Base-by-base conservation (phyloP, 2,888 invertebrate genomes). In the Ormia ochracea region DNA sequence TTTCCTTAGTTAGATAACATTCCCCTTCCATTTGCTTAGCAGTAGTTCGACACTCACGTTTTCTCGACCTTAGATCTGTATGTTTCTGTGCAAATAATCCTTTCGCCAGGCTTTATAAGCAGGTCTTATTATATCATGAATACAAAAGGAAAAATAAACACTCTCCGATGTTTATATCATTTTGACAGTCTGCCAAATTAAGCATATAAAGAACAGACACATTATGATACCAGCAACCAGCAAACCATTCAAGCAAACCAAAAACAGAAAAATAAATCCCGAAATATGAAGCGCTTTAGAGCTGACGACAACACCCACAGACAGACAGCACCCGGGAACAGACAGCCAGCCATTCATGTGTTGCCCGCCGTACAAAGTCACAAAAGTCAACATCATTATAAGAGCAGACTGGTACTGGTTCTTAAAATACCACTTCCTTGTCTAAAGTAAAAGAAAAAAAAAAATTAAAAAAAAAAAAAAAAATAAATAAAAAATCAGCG, bases 151-250 rank as follows among this genome's bases (percentile, higher is more conserved):
- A 28, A 63, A 38, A 76, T 17, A 36, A 43, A 28, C 65, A 17
- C 50, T 66, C 66, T 66, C 66, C 54, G 61, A 76, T 76, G 54
- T 76, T 69, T 69, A 76, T 76, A 76, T 76, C 61, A 69, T 76
- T 76, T 80, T 72, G 76, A 80, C 80, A 80, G 80, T 48, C 76
- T 80, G 80, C 80, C 80, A 80, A 76, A 80, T 80, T 80, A 80
- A 72, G 72, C 80, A 56, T 70, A 76, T 76, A 72, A 76, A 72
- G 72, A 75, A 61, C 74, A 74, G 72, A 78, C 59, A 63, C 69
- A 65, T 79, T 43, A 58, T 50, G 69, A 74, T 74, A 65, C n/a
- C n/a, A n/a, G n/a, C n/a, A 45, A 26, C 45, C 33, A 50, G 36
- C 50, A 28, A 58, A 28, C 56, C 61, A 75, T 43, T 33, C 72